phyloP scores from a whole-genome alignment of 2,888 invertebrate genomes.

The Altica lythri region DNA sequence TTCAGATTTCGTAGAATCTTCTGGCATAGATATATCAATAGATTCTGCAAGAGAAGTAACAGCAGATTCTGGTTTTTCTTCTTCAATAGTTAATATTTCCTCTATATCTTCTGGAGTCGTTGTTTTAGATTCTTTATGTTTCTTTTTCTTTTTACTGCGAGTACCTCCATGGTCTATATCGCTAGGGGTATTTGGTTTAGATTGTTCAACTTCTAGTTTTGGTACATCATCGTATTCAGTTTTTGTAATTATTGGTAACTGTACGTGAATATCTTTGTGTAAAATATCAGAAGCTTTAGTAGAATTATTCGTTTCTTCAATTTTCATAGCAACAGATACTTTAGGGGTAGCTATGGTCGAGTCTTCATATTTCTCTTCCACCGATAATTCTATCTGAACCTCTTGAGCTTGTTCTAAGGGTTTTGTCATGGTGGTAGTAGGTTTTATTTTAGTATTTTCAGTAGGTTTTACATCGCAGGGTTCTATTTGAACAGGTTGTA shows the following conservation, averaged over 20 bases:
- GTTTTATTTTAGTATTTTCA: no score
- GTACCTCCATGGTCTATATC: constrained; percentile 60
- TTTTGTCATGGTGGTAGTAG: no score
- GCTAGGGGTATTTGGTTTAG: constrained; percentile 51
- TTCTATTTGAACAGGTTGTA: background rate
- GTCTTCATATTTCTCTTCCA: constrained; percentile 57
- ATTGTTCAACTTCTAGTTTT: constrained; percentile 51
- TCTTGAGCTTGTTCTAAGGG: constrained; percentile 42
- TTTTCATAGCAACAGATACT: constrained; percentile 48
- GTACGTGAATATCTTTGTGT: constrained; percentile 51
- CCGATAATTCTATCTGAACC: constrained; percentile 51
- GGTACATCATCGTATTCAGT: constrained; percentile 46
- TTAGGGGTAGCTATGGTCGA: constrained; percentile 52
- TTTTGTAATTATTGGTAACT: constrained; percentile 44
- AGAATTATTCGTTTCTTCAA: constrained; percentile 47
- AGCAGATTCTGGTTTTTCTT: constrained; percentile 48
- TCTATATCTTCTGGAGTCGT: constrained; percentile 39
- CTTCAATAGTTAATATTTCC: constrained; percentile 4
- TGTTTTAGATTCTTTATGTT: constrained; percentile 58
- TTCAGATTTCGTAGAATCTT: constrained; percentile 59
- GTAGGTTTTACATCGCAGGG: background rate
- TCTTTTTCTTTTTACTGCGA: constrained; percentile 69
- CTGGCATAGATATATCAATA: constrained; percentile 60
- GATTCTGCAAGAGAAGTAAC: constrained; percentile 62
- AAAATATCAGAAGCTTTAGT: constrained; percentile 42